Base-by-base conservation (phyloP, 2,797 vertebrate genomes). In the Strix occidentalis region DNA sequence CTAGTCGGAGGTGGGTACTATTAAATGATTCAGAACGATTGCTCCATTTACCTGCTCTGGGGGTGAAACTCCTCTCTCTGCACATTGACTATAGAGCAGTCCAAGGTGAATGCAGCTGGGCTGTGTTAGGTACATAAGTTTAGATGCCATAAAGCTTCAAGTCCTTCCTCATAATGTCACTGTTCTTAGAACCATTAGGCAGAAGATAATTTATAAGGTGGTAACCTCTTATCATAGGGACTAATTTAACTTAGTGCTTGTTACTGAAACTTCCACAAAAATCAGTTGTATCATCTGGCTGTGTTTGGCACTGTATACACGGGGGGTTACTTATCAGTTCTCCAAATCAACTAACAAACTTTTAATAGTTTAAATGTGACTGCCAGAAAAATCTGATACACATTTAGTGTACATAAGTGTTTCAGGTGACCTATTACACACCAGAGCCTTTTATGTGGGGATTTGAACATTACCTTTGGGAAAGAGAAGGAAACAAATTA, bases 1-100 rank as follows among this genome's bases (percentile, higher is more conserved):
- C 13, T 10, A 6, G 5, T 25, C 0, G 0, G 63, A 45, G 26
- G 21, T 6, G 17, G 33, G 13, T 23, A 15, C 24, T 33, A 3
- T 2, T 0, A 2, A 33, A 8, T 0, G 0, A 26, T 2, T 17
- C 24, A 2, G 13, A 72, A 39, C 0, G 0, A 37, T 5, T 0
- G 0, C 8, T 2, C 0, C 0, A 1, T 51, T 35, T 19, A n/a
- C 56, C 39, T 5, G 39, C 29, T 56, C 8, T 11, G 25, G 26
- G 29, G 41, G 31, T 35, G 45, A 85, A 78, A 6, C 24, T 35
- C 39, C 51, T 58, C 37, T 14, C 7, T 4, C 51, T 37, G 23
- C 15, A 20, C n/a, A 1, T 0, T 35, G n/a, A 33, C 18, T 54
- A 5, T 1, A 18, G 61, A 20, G 3, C 26, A 37, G 48, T 5